Evolutionary conservation across 1,140 invertebrate genomes (phyloP).

Genomic region (Cherax destructor): DNA sequence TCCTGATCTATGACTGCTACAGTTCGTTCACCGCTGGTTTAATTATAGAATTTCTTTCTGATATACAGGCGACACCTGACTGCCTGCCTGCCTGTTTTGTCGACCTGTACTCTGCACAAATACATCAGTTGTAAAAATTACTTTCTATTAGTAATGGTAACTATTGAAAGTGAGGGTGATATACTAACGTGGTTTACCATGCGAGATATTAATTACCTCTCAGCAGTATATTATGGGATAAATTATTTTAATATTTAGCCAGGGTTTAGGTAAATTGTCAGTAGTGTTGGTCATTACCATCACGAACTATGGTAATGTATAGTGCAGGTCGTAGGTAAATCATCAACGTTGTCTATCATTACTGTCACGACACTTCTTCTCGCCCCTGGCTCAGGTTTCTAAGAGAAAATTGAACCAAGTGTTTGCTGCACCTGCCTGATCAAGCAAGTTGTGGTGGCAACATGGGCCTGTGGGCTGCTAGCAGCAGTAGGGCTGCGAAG

Average conservation of each 20-base stretch:
- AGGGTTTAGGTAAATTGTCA: too few relatives aligned
- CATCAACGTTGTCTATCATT: neutral
- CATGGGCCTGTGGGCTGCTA: too few relatives aligned
- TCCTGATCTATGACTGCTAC: slow-evolving; percentile 4
- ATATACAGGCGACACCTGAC: neutral
- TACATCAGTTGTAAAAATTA: neutral
- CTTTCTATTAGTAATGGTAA: too few relatives aligned
- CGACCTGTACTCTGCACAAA: neutral
- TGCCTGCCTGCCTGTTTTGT: neutral
- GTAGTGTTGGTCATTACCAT: too few relatives aligned
- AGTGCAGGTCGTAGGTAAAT: neutral
- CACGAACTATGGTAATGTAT: neutral
- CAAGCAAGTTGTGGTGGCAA: too few relatives aligned
- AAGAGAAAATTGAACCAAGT: too few relatives aligned
- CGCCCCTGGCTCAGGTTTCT: too few relatives aligned
- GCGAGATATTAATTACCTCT: neutral
- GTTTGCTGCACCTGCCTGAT: too few relatives aligned
- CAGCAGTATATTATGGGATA: neutral
- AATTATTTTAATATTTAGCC: neutral
- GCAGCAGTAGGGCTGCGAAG: too few relatives aligned
- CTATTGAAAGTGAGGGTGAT: too few relatives aligned
- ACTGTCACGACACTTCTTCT: too few relatives aligned
- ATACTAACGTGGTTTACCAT: too few relatives aligned
- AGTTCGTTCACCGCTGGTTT: slow-evolving; percentile 19
- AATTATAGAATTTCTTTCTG: slow-evolving; percentile 13